These are phyloP conservation scores for Sebastes steindachneri DNA, from an alignment of 2,797 vertebrate genomes.

Conservation along the genomic window DNA sequence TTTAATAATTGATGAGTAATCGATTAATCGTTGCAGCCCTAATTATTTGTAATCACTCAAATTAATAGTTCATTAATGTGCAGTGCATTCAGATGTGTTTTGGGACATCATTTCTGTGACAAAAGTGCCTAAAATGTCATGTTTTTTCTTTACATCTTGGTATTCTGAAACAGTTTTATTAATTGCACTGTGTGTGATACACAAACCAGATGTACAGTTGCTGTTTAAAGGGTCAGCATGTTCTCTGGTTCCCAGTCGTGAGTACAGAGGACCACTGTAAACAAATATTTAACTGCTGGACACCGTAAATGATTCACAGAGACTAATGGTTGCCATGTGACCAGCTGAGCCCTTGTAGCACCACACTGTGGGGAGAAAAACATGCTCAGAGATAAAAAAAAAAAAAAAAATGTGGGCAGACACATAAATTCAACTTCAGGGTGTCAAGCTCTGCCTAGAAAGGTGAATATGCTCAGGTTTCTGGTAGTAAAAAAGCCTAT, in stretches of 20 bases:
- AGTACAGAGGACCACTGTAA: constrained; percentile 36
- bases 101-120: neutral
- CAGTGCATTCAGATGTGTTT: neutral
- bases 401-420: constrained; percentile 36
- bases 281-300: constrained; percentile 49
- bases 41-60: neutral
- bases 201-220: neutral
- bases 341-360: constrained; percentile 19
- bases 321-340: constrained; percentile 68
- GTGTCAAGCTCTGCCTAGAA: constrained; percentile 19
- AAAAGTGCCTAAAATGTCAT: neutral
- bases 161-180: neutral
- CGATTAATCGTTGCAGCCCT: neutral
- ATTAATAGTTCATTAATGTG: neutral
- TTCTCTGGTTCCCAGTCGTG: constrained; percentile 12
- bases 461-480: constrained; percentile 52
- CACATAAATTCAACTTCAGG: constrained; percentile 37
- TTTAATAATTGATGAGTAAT: neutral
- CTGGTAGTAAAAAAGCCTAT: neutral
- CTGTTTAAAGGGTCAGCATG: constrained; percentile 15
- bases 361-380: neutral
- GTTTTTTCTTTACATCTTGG: neutral
- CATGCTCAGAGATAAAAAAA: constrained; percentile 20
- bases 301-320: constrained; percentile 61
- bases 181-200: neutral